Evolutionary conservation across 2,797 vertebrate species (phyloP), one percentile per base, ranked within the genome.

Genomic region (Pelodytes ibericus): DNA sequence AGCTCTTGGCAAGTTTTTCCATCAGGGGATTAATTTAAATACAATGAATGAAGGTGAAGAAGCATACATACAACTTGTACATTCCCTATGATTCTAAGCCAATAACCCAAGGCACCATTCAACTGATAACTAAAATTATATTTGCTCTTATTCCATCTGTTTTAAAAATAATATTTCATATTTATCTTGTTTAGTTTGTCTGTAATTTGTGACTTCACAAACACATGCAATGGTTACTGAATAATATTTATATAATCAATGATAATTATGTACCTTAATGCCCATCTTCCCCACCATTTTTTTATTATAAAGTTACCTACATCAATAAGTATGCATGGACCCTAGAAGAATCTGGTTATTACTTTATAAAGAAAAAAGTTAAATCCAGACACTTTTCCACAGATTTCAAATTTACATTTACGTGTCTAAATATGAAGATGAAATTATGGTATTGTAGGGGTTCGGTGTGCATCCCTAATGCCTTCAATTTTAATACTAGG

Each of bases 11-110:
- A 77, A 71, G 33, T 13, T 16, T 4, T 63, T 77, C 29, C 60
- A 63, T 31, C 67, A 20, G 29, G 75, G 68, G 75, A 77, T 49
- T 68, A 71, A 59, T 65, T 20, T 39, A 71, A 58, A 64, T 59
- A 64, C 70, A 64, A 44, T 31, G 15, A 61, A 15, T 64, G 60
- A 71, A 71, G 68, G 75, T 64, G 60, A 77, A 71, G 33, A 58
- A 39, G 24, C 36, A 64, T 30, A 77, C 15, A 64, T 71, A 33
- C 61, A 77, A 64, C 49, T 77, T 71, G 47, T 71, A 6, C 16
- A 57, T 71, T 77, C 61, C 44, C 44, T 63, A 44, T 63, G 58
- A 62, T 76, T 66, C 9, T 44, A 31, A 60, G 73, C 65, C 64
- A 68, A 57, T 36, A 59, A 77, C 39, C 66, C 15, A 75, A 31